phyloP scores from a whole-genome alignment of 2,888 invertebrate species.

The Lasioglossum pauxillum region DNA sequence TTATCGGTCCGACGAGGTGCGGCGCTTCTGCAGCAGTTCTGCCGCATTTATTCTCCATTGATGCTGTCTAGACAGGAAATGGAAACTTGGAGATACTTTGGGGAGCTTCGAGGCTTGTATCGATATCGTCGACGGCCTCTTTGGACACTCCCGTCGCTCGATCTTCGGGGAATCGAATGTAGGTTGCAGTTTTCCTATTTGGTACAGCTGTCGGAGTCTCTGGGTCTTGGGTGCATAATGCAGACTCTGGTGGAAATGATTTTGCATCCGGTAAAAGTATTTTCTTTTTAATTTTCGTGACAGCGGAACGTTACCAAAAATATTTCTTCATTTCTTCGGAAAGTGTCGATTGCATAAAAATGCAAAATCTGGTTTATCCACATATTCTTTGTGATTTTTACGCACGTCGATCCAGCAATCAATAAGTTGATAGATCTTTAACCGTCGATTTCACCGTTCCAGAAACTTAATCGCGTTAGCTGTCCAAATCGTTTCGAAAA shows the following conservation, averaged over 20 bases:
- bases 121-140: not conserved
- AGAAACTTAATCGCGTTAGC: not conserved
- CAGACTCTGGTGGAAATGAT: not conserved
- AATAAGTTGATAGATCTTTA: not conserved
- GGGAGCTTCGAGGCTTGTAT: not conserved
- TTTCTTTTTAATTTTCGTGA: not conserved
- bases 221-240: not conserved
- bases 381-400: no score
- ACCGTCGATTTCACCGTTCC: not conserved
- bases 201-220: not conserved
- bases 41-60: not conserved
- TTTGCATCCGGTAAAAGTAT: not conserved
- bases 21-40: not conserved
- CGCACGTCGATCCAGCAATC: not conserved
- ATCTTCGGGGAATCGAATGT: constrained; percentile 1
- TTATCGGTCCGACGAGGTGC: constrained; percentile 5
- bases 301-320: not conserved
- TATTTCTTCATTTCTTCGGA: not conserved
- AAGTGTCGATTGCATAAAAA: not conserved
- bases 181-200: constrained; percentile 5
- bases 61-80: not conserved
- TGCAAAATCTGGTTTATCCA: not conserved
- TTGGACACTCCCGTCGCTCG: not conserved
- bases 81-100: constrained; percentile 1
- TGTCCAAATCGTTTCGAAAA: not conserved